Evolutionary conservation across 2,888 invertebrate genomes (phyloP).

Genomic region (Ypsolopha sequella): DNA sequence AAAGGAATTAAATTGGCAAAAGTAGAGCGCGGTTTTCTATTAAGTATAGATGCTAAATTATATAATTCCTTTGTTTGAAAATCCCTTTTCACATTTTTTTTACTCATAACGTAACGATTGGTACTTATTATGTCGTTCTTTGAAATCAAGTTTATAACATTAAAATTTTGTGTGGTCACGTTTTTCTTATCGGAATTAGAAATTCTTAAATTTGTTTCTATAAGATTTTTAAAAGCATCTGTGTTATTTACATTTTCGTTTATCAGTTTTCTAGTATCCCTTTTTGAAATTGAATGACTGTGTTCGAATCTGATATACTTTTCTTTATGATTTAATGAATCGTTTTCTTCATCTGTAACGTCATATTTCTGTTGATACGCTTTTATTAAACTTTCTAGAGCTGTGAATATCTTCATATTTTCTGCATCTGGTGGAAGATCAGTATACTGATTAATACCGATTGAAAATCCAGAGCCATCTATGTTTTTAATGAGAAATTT

Average conservation of each 20-base stretch:
- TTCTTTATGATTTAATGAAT: background rate
- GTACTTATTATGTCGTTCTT: no score
- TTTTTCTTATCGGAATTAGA: background rate
- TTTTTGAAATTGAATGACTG: background rate
- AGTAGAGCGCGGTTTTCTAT: background rate
- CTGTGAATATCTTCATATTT: slow-evolving; percentile 41
- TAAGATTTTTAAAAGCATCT: no score
- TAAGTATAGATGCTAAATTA: background rate
- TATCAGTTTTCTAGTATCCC: background rate
- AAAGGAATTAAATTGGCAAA: no score
- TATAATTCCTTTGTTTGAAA: background rate
- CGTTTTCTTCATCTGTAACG: slow-evolving; percentile 7
- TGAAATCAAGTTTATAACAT: no score
- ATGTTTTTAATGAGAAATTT: slow-evolving; percentile 45
- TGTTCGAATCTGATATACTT: background rate
- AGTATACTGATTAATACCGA: slow-evolving; percentile 49
- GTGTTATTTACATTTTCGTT: no score
- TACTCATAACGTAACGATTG: no score
- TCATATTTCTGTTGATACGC: slow-evolving; percentile 37
- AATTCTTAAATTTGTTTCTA: background rate
- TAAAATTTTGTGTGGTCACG: background rate
- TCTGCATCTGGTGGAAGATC: slow-evolving; percentile 47
- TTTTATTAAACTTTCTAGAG: slow-evolving; percentile 40
- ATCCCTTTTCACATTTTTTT: no score
- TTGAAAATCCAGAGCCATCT: slow-evolving; percentile 46